Evolutionary conservation across 2,888 invertebrate species (phyloP), one percentile per base, ranked within the genome.

Genomic region (Orthosia cruda): DNA sequence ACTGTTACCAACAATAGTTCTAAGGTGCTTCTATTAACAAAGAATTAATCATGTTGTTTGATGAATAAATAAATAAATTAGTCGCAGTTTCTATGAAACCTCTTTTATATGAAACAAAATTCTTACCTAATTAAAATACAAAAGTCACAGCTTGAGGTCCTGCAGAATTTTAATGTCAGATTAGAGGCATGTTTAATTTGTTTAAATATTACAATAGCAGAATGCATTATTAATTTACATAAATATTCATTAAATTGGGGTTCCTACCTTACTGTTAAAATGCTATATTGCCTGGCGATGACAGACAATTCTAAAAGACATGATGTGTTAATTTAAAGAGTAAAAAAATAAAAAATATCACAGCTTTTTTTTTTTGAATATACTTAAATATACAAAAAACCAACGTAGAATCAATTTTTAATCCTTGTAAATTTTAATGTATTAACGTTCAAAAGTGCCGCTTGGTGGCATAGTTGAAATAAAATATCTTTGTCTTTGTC

Each of bases 71-170:
- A n/a, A n/a, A n/a, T n/a, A n/a, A n/a, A n/a, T n/a, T n/a, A 9
- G 40, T 40, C 40, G 40, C 40, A 26, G 67, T 20, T 32, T 16
- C 13, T 20, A 13, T 0, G 1, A 50, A 50, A 15, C 18, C 15
- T n/a, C 16, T 52, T 45, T 72, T 23, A 65, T 67, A 64, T 70
- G 47, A 32, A 23, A 49, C 40, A n/a, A 80, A 64, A 40, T 9
- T 9, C 40, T 1, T 9, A 40, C 40, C 40, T 59, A 52, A 72
- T 64, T 72, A 9, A 26, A 77, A 74, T 74, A 69, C 70, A 20
- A 69, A 83, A 20, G 69, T 40, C 57, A 13, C 71, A 71, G 80
- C 79, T 80, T 74, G 74, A 61, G 67, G 70, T 71, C 57, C 76
- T 15, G 16, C 47, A 67, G 23, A 72, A 77, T 80, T 80, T 80